Base-by-base conservation (phyloP, 2,888 invertebrate species). In the Euspilapteryx auroguttella region DNA sequence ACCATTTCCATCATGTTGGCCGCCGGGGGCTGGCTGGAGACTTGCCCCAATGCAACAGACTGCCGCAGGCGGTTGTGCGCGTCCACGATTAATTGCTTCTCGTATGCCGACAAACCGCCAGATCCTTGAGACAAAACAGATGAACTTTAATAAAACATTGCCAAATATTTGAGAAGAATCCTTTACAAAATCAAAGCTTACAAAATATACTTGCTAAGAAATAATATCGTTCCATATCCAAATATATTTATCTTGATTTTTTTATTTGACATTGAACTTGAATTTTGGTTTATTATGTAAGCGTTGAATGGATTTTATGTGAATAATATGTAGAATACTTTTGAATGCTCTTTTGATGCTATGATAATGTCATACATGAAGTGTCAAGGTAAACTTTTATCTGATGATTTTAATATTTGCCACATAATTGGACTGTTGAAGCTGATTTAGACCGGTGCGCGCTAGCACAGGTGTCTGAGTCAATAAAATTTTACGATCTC, bases 1-100 rank as follows among this genome's bases (percentile, higher is more conserved):
- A 88, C 88, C 81, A 92, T 85, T 79, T 91, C 89, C 71, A 86
- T 82, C 89, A 92, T 90, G 63, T 91, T 89, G 42, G 87, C 85
- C 14, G 90, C 86, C 29, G 86, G 85, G 12, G 89, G 87, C 47
- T 91, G 91, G 37, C 78, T 78, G 39, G 80, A 78, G 44, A 89
- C 82, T 49, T 83, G 84, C 26, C 92, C 92, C 41, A 87, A 76
- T 34, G 92, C 90, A 37, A 91, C 85, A 24, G 81, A 78, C 58
- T 89, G 88, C 47, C 92, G 77, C 37, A 89, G 79, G 40, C 81
- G 82, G 66, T 93, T 93, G 71, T 92, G 92, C 42, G 85, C 82
- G 52, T 88, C 85, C 39, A 92, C 78, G 46, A 92, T 90, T 32
- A 80, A 75, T 57, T 85, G 82, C 50, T 83, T 87, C 48, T 90